These are phyloP conservation scores for Cataglyphis hispanica DNA, from an alignment of 1,140 invertebrate genomes.

Conservation along the genomic window DNA sequence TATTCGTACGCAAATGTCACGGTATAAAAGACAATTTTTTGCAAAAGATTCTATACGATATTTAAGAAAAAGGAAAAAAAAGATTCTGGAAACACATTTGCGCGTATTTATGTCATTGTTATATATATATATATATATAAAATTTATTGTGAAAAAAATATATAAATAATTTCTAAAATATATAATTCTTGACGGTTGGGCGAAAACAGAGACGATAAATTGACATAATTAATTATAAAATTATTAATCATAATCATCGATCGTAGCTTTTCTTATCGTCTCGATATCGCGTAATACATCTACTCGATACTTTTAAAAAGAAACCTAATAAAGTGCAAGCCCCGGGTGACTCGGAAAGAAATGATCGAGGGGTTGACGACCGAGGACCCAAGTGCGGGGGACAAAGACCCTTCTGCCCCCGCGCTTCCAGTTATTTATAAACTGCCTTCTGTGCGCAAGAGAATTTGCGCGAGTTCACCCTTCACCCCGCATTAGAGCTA, in stretches of 20 bases:
- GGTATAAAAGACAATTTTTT: no score
- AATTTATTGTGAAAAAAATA: no score
- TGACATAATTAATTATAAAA: background rate
- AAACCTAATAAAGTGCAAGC: background rate
- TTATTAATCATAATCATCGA: background rate
- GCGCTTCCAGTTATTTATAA: constrained; percentile 51
- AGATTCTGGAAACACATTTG: no score
- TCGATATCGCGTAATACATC: no score
- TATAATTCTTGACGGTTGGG: background rate
- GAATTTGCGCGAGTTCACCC: constrained; percentile 53
- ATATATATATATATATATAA: no score
- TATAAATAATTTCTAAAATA: background rate
- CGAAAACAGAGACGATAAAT: background rate
- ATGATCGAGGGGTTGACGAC: constrained; percentile 35
- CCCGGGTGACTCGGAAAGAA: background rate
- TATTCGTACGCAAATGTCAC: background rate
- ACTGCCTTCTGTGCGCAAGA: constrained; percentile 21
- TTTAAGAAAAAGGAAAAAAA: no score
- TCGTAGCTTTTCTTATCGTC: no score
- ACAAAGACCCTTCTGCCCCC: constrained; percentile 4
- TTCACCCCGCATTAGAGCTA: constrained; percentile 41
- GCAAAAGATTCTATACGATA: no score
- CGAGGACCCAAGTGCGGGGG: constrained; percentile 14
- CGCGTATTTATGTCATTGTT: no score
- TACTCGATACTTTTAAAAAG: background rate